Evolutionary conservation across 1,140 invertebrate genomes (phyloP).

Genomic region (Cyphomyrmex costatus): DNA sequence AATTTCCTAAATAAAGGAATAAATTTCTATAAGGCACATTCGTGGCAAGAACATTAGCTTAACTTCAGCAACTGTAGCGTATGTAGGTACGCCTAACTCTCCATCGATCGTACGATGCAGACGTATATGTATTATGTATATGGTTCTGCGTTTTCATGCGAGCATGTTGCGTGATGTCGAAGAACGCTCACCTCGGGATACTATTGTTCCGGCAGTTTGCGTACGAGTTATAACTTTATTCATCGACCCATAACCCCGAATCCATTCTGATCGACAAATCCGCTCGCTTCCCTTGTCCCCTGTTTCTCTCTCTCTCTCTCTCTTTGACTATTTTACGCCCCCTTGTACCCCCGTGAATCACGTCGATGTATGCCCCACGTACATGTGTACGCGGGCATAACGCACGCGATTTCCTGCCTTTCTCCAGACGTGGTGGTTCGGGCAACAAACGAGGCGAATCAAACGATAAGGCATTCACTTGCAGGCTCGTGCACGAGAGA

Average conservation of each 20-base stretch:
- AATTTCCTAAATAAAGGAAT: constrained; percentile 31
- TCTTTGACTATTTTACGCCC: not conserved
- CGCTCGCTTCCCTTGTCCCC: constrained; percentile 33
- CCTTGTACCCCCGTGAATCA: constrained; percentile 40
- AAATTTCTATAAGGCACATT: constrained; percentile 18
- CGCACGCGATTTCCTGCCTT: constrained; percentile 82
- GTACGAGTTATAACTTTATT: constrained; percentile 59
- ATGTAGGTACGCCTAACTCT: not conserved
- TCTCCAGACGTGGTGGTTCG: constrained; percentile 77
- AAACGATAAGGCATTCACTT: constrained; percentile 81
- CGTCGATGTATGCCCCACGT: constrained; percentile 18
- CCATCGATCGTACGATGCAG: not conserved
- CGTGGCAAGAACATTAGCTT: not conserved
- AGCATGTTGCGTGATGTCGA: constrained; percentile 50
- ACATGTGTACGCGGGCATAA: constrained; percentile 58
- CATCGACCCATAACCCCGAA: constrained; percentile 54
- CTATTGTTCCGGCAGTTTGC: constrained; percentile 53
- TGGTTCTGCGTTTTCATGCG: constrained; percentile 27
- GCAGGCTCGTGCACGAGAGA: constrained; percentile 62
- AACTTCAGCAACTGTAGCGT: not conserved
- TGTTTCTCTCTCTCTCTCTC: constrained; percentile 23
- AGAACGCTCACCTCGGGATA: constrained; percentile 46
- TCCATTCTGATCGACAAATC: constrained; percentile 67
- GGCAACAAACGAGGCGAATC: constrained; percentile 81
- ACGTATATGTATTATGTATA: not conserved